A percentile compares a stretch with the other conserved stretches of the same genome.
These are phyloP conservation scores for Yponomeuta evonymella DNA, from an alignment of 2,888 invertebrate species.

Conservation along the genomic window DNA sequence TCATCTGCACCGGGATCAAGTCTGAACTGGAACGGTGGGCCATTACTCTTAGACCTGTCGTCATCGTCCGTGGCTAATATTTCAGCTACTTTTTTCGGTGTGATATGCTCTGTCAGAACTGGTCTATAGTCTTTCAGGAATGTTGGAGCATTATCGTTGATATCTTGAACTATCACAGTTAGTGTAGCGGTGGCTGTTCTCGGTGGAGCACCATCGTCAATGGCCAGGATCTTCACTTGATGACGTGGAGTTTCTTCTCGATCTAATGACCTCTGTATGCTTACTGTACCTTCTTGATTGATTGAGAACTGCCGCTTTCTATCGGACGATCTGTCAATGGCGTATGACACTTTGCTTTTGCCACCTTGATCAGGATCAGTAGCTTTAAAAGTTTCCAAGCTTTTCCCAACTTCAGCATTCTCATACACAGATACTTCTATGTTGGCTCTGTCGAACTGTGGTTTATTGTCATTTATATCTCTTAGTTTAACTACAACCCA, in stretches of 20 bases:
- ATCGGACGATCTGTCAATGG: slow-evolving; percentile 94
- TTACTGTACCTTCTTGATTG: slow-evolving; percentile 95
- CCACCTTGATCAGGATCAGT: slow-evolving; percentile 97
- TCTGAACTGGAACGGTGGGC: slow-evolving; percentile 96
- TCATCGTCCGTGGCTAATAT: slow-evolving; percentile 95
- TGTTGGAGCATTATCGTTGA: slow-evolving; percentile 95
- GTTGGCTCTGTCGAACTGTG: slow-evolving; percentile 94
- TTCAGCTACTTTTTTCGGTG: slow-evolving; percentile 93
- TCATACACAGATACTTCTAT: slow-evolving; percentile 95
- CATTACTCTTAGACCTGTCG: slow-evolving; percentile 94
- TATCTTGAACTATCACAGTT: slow-evolving; percentile 95
- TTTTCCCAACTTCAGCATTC: slow-evolving; percentile 93
- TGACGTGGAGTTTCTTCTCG: slow-evolving; percentile 96
- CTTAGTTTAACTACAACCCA: slow-evolving; percentile 95
- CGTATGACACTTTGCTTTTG: slow-evolving; percentile 92
- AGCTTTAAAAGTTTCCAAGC: slow-evolving; percentile 94
- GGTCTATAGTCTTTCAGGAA: slow-evolving; percentile 95
- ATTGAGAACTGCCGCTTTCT: slow-evolving; percentile 95
- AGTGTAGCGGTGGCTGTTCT: slow-evolving; percentile 95
- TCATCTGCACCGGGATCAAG: slow-evolving; percentile 96
- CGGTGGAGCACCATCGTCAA: slow-evolving; percentile 94
- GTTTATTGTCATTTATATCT: slow-evolving; percentile 98
- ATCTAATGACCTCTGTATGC: slow-evolving; percentile 93
- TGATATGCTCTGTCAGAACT: slow-evolving; percentile 94
- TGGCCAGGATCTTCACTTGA: slow-evolving; percentile 96